Evolutionary conservation across 1,140 invertebrate species (phyloP).

Genomic region (Zelostemma sp.): DNA sequence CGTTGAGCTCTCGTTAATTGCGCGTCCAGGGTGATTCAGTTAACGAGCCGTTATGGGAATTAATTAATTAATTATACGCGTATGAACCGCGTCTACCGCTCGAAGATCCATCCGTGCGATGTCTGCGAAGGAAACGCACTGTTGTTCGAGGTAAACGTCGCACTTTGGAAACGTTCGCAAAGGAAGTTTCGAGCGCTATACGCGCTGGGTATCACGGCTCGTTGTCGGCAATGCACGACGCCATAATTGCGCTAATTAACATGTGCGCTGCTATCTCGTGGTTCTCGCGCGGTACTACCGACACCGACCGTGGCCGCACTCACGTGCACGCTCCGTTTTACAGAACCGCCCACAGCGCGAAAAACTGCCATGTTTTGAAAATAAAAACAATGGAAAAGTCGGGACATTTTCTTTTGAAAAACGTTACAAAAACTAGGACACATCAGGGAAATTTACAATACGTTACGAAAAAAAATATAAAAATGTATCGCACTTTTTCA

Average conservation of each 20-base stretch:
- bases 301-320: conserved; percentile 36
- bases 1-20: conserved; percentile 49
- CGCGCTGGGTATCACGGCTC: conserved; percentile 30
- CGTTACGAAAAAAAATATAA: too few species aligned
- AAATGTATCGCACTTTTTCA: too few species aligned
- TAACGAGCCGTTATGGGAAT: conserved; percentile 50
- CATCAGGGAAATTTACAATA: too few species aligned
- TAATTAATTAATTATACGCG: conserved; percentile 54
- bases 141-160: conserved; percentile 51
- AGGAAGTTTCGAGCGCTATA: conserved; percentile 37
- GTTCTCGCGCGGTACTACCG: conserved; percentile 40
- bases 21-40: conserved; percentile 45
- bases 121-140: conserved; percentile 50
- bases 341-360: conserved; percentile 24
- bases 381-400: too few species aligned
- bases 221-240: conserved; percentile 38
- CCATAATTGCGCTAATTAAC: conserved; percentile 53
- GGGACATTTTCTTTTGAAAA: too few species aligned
- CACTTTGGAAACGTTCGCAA: conserved; percentile 46
- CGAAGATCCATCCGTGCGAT: conserved; percentile 48
- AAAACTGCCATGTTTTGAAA: too few species aligned
- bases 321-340: conserved; percentile 26
- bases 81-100: conserved; percentile 45
- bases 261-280: conserved; percentile 37
- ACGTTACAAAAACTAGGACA: too few species aligned